Conservation (phyloP, 2,113 vertebrate species). For the Rhinichthys klamathensis region DNA sequence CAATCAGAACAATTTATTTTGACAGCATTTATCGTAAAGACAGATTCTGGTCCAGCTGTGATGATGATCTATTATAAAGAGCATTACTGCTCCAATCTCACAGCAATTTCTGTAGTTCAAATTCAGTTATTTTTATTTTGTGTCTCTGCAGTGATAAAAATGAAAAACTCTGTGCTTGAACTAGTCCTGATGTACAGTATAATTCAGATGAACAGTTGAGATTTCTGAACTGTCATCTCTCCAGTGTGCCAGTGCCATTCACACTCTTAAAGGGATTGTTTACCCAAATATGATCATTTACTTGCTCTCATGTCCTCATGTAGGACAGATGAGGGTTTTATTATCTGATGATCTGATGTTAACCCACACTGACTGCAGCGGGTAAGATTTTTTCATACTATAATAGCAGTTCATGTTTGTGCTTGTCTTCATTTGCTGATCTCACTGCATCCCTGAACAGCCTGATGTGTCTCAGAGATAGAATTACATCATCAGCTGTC, state of each 20-base stretch:
- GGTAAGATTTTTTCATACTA: no score
- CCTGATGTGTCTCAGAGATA: not conserved
- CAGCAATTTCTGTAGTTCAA: not conserved
- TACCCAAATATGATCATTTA: not conserved
- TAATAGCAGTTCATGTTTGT: not conserved
- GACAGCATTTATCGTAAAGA: not conserved
- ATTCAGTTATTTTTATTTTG: not conserved
- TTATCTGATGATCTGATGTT: not conserved
- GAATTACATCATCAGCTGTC: constrained; percentile 18
- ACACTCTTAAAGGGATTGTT: not conserved
- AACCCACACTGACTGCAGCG: not conserved
- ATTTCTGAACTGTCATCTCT: not conserved
- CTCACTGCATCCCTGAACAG: not conserved
- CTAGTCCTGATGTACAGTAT: not conserved
- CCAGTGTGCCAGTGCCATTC: not conserved
- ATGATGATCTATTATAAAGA: not conserved
- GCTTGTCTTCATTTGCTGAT: not conserved
- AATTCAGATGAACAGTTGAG: not conserved
- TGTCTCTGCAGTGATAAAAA: not conserved
- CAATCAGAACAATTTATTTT: not conserved
- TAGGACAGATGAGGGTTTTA: not conserved
- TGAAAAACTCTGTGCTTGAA: no score
- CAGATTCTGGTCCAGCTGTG: constrained; percentile 10
- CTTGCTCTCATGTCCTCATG: not conserved
- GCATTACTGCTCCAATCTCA: not conserved